Conservation (phyloP, 2,888 invertebrate genomes). For the Nemotelus nigrinus region DNA sequence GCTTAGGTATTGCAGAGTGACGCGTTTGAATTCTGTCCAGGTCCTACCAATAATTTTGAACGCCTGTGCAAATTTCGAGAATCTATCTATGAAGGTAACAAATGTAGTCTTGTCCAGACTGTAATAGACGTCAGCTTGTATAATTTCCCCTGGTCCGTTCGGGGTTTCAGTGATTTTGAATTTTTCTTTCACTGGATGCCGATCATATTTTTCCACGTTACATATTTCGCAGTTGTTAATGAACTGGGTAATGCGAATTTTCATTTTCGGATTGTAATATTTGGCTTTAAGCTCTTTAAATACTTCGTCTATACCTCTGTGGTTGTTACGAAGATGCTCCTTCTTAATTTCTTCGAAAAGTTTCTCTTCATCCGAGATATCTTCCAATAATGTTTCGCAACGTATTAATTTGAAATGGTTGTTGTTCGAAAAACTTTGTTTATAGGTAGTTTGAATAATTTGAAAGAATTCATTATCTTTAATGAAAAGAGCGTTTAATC, state of each 20-base stretch:
- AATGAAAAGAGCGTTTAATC: conserved; percentile 2
- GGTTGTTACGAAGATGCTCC: conserved; percentile 11
- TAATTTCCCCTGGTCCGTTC: conserved; percentile 14
- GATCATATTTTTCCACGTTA: conserved; percentile 9
- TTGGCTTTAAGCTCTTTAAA: background rate
- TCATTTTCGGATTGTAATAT: background rate
- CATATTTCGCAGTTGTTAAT: conserved; percentile 16
- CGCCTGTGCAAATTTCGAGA: background rate
- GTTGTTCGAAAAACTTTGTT: too few relatives aligned
- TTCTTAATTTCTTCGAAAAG: conserved; percentile 1
- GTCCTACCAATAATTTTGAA: too few relatives aligned
- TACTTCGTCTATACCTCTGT: conserved; percentile 8
- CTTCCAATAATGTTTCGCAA: too few relatives aligned
- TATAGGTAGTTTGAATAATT: background rate
- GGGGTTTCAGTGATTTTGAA: conserved; percentile 2
- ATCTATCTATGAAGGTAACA: conserved; percentile 45
- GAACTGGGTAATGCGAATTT: background rate
- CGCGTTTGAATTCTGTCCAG: too few relatives aligned
- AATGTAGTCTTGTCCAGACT: conserved; percentile 19
- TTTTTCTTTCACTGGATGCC: background rate
- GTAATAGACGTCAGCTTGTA: conserved; percentile 7
- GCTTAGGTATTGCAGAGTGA: too few relatives aligned
- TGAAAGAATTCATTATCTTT: background rate
- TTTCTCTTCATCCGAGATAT: background rate
- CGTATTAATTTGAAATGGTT: too few relatives aligned